phyloP scores from a whole-genome alignment of 2,888 invertebrate species.

The Vesta saturnalis region DNA sequence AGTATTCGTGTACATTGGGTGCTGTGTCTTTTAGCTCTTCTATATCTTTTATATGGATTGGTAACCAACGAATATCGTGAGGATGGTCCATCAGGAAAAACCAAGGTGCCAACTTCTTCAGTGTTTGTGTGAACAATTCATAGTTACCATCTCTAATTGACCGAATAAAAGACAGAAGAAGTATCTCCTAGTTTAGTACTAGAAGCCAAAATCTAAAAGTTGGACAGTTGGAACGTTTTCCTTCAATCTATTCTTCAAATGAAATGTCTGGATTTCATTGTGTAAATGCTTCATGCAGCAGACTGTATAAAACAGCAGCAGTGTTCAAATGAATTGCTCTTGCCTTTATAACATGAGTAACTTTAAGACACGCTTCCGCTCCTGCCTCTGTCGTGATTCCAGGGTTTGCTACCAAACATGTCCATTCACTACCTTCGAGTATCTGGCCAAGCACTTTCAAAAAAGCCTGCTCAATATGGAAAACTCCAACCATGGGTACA shows the following conservation, averaged over 20 bases:
- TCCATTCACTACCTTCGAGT: background rate
- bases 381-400: background rate
- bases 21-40: too few species aligned
- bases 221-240: slow-evolving; percentile 16
- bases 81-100: background rate
- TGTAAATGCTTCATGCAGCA: slow-evolving; percentile 11
- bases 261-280: background rate
- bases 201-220: slow-evolving; percentile 19
- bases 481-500: background rate
- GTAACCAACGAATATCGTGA: background rate
- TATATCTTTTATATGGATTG: too few species aligned
- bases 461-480: background rate
- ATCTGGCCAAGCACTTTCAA: slow-evolving; percentile 6
- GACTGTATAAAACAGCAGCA: slow-evolving; percentile 3
- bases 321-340: slow-evolving; percentile 9
- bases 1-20: background rate
- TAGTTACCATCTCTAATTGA: slow-evolving; percentile 9
- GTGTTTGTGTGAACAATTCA: background rate
- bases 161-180: slow-evolving; percentile 14
- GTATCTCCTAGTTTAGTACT: slow-evolving; percentile 12
- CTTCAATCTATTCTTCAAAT: slow-evolving; percentile 15
- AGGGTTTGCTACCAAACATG: background rate
- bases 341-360: slow-evolving; percentile 10
- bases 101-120: background rate
- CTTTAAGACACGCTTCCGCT: background rate